These are phyloP conservation scores for Pyrocephalus nanus DNA, from an alignment of 2,797 vertebrate species.

Conservation along the genomic window DNA sequence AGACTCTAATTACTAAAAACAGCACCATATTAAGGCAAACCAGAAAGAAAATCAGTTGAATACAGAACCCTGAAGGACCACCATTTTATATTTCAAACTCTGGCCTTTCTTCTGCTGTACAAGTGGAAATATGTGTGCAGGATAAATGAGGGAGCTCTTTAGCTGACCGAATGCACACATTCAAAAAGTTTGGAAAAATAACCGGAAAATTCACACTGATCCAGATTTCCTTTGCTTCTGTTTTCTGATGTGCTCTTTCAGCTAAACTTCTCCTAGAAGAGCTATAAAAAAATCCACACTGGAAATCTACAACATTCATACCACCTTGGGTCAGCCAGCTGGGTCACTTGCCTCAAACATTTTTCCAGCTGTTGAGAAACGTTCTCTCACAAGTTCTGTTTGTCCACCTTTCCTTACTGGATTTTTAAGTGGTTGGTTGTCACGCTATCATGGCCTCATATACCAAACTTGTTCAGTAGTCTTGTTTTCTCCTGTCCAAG, in stretches of 20 bases:
- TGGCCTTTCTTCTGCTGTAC: neutral
- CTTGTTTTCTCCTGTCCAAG: neutral
- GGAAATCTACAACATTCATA: constrained; percentile 22
- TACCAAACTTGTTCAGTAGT: neutral
- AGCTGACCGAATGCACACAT: neutral
- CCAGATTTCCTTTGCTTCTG: constrained; percentile 47
- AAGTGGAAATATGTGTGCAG: neutral
- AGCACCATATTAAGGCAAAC: neutral
- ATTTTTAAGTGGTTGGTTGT: neutral
- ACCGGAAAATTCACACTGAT: constrained; percentile 14
- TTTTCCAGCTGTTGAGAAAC: constrained; percentile 25
- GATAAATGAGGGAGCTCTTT: neutral
- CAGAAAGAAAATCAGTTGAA: neutral
- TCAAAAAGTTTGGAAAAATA: constrained; percentile 6
- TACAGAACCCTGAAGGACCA: neutral
- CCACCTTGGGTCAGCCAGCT: neutral
- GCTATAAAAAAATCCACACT: constrained; percentile 30
- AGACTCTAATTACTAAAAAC: neutral
- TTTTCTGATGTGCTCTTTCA: constrained; percentile 41
- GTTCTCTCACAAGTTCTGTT: neutral
- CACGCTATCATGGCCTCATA: neutral
- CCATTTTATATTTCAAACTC: neutral
- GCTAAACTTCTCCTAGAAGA: constrained; percentile 45
- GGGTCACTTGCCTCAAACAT: neutral
- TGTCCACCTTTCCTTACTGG: neutral